A percentile compares a stretch with the other conserved stretches of the same genome.
Conservation (phyloP, 2,113 vertebrate genomes). For the Malurus elegans region DNA sequence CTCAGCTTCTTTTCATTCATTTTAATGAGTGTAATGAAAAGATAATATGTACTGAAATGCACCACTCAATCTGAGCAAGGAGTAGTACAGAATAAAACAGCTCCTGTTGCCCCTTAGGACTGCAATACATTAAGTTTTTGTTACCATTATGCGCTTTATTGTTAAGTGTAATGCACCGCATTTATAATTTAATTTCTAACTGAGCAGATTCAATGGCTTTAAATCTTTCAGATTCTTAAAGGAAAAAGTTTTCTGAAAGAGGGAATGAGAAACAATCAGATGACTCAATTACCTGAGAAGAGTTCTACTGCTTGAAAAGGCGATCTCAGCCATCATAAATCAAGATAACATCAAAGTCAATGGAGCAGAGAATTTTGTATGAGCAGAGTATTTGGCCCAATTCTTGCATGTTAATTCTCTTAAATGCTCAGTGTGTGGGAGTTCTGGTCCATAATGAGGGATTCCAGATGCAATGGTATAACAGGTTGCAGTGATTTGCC, state of each 20-base stretch:
- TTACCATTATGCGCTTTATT: conserved; percentile 18
- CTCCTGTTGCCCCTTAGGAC: conserved; percentile 1
- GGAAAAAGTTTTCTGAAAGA: background rate
- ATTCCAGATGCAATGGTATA: background rate
- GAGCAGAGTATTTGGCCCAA: background rate
- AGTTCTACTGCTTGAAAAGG: background rate
- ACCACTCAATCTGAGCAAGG: background rate
- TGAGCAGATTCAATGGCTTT: background rate
- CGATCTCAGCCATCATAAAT: background rate
- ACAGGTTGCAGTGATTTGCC: background rate
- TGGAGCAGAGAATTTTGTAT: background rate
- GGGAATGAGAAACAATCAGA: background rate
- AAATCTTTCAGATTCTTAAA: background rate
- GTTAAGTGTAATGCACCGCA: background rate
- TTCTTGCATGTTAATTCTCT: background rate
- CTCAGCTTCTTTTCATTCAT: background rate
- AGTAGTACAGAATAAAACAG: background rate
- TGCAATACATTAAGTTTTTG: conserved; percentile 23
- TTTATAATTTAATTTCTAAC: conserved; percentile 31
- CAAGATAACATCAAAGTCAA: background rate
- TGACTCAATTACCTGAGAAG: background rate
- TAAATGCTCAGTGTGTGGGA: background rate
- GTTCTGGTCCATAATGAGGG: background rate
- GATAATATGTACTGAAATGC: background rate
- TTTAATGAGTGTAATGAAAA: conserved; percentile 37